These are phyloP conservation scores for Ganaspis brasiliensis DNA, from an alignment of 2,888 invertebrate species.

Conservation along the genomic window DNA sequence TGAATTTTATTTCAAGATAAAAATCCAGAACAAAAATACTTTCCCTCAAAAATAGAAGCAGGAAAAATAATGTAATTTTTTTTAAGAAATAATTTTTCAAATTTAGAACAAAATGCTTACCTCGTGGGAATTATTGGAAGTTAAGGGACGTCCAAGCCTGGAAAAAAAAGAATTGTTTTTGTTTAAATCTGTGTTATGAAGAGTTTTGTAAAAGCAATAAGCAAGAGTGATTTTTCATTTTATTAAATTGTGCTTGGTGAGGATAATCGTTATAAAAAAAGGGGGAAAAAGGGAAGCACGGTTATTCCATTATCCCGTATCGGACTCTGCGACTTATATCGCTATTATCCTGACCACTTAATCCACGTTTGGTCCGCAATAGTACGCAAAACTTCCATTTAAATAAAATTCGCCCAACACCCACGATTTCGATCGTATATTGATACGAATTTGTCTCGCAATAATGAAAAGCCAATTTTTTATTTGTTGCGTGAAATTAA, in stretches of 20 bases:
- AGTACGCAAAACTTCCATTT: slow-evolving; percentile 42
- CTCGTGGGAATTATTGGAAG: background rate
- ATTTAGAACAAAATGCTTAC: slow-evolving; percentile 13
- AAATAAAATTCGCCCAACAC: slow-evolving; percentile 27
- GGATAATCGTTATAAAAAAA: slow-evolving; percentile 7
- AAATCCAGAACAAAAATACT: too few relatives aligned
- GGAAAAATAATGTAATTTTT: too few relatives aligned
- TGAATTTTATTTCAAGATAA: background rate
- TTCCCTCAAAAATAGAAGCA: too few relatives aligned
- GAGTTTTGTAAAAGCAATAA: background rate
- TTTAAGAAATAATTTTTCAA: too few relatives aligned
- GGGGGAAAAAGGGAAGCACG: slow-evolving; percentile 24
- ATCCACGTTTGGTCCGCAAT: slow-evolving; percentile 48
- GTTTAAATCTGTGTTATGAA: background rate
- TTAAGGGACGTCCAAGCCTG: background rate
- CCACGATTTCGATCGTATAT: slow-evolving; percentile 3
- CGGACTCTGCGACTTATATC: slow-evolving; percentile 53
- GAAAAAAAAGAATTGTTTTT: background rate
- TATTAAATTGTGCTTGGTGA: slow-evolving; percentile 6
- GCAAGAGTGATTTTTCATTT: slow-evolving; percentile 28
- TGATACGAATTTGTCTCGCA: background rate
- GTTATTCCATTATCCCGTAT: slow-evolving; percentile 44
- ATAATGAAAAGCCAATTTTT: slow-evolving; percentile 29
- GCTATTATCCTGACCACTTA: slow-evolving; percentile 61
- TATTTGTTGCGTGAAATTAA: slow-evolving; percentile 1